These are phyloP conservation scores for Globicephala melas DNA, from an alignment of 2,113 vertebrate genomes.

Conservation along the genomic window DNA sequence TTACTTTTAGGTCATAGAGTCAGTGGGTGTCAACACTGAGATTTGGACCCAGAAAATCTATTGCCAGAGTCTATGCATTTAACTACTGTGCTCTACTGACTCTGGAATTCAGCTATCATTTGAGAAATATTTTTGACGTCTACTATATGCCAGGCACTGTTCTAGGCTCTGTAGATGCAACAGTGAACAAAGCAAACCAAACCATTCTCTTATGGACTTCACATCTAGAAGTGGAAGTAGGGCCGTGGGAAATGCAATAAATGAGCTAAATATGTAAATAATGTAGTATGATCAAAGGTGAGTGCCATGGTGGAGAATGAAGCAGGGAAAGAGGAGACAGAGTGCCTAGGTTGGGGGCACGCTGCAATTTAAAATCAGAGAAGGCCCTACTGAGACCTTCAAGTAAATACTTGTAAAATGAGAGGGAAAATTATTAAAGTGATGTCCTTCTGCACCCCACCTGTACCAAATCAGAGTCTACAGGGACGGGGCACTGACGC, in stretches of 20 bases:
- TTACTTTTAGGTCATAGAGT: background rate
- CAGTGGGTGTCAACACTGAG: background rate
- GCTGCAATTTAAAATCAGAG: slow-evolving; percentile 7
- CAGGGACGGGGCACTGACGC: background rate
- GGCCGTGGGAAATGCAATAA: background rate
- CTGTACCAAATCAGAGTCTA: background rate
- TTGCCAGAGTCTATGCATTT: background rate
- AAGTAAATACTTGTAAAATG: background rate
- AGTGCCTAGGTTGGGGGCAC: background rate
- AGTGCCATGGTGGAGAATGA: background rate
- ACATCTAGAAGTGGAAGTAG: background rate
- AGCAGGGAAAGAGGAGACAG: background rate
- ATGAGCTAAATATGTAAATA: background rate
- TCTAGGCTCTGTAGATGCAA: background rate
- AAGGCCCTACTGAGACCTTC: background rate
- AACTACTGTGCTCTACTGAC: background rate
- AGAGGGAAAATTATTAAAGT: background rate
- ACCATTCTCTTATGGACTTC: background rate
- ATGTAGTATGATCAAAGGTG: background rate
- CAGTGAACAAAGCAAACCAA: background rate
- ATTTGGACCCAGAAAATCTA: background rate
- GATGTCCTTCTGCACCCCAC: background rate
- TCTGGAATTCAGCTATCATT: background rate
- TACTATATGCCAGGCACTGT: background rate
- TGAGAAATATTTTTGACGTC: background rate